A percentile compares a stretch with the other conserved stretches of the same genome.
Conservation (phyloP, 2,888 invertebrate species). For the Cylindroiulus punctatus region DNA sequence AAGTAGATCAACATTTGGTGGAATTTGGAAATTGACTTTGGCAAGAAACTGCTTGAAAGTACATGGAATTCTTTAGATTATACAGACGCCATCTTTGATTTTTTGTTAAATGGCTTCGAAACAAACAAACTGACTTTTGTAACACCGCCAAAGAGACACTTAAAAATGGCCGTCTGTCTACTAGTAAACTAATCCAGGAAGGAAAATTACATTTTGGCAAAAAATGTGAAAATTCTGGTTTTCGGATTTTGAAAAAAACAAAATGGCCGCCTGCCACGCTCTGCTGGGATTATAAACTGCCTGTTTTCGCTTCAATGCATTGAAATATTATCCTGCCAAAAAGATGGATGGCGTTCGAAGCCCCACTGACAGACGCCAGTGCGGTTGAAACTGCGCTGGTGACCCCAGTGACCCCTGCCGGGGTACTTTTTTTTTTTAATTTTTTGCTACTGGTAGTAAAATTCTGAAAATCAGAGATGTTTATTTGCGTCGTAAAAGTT, state of each 20-base stretch:
- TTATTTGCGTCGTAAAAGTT: constrained; percentile 5
- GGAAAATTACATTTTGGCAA: too few relatives aligned
- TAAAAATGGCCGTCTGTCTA: too few relatives aligned
- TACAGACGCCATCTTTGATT: too few relatives aligned
- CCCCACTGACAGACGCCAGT: constrained; percentile 11
- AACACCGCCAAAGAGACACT: too few relatives aligned
- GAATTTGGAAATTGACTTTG: too few relatives aligned
- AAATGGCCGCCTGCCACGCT: background rate
- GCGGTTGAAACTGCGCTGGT: background rate
- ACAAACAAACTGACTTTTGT: too few relatives aligned
- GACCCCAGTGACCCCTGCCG: constrained; percentile 8
- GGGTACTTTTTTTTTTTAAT: background rate
- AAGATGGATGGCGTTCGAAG: background rate
- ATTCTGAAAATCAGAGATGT: background rate
- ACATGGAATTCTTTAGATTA: too few relatives aligned
- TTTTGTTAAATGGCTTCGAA: too few relatives aligned
- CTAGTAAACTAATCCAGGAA: background rate
- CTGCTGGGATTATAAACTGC: background rate
- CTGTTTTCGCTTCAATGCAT: background rate
- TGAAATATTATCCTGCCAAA: constrained; percentile 10
- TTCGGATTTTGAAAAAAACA: too few relatives aligned
- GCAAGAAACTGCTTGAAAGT: too few relatives aligned
- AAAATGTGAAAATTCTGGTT: too few relatives aligned
- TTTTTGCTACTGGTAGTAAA: background rate
- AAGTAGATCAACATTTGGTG: too few relatives aligned